Base-by-base conservation (phyloP, 2,888 invertebrate genomes). In the Aelia acuminata region DNA sequence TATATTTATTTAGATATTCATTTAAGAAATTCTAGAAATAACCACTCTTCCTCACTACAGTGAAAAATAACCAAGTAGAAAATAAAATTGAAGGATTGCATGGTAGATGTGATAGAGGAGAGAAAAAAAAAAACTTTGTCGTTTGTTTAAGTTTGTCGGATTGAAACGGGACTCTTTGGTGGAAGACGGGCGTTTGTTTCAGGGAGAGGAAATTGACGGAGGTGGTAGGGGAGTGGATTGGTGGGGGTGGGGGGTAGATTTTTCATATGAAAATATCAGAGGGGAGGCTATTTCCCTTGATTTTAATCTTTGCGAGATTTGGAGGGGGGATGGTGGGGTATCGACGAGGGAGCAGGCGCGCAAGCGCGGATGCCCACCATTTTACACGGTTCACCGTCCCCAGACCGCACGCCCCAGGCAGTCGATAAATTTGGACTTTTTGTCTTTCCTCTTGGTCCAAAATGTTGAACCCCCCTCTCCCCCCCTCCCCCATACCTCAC, bases 251-350 rank as follows among this genome's bases (percentile, higher is more conserved):
- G 18, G 84, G 84, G 20, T 47, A 49, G 80, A 80, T 50, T 84
- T 84, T 84, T 84, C 50, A 84, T 84, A 84, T 48, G 84, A 84
- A 84, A 84, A 84, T 84, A 84, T 84, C 31, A 48, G 80, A 48
- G 48, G 18, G 75, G 87, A 57, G 87, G 63, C 87, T 87, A 87
- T 87, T 87, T 87, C 87, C 87, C 87, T 87, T 87, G 87, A 87
- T 87, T 87, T 87, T 87, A 87, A 87, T 87, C 87, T 87, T 75
- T 87, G 87, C 49, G 87, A 87, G 87, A 87, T 87, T 87, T 84
- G 48, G 84, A 48, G 84, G 70, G 70, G 70, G 87, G 87, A 63
- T 35, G 84, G 48, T 31, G 84, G 47, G 85, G 84, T 84, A 84
- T 84, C 84, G 84, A 84, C 84, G 84, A 50, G 49, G 49, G 53